Conservation (phyloP, 2,888 invertebrate genomes). For the Tromatobia lineatoria region DNA sequence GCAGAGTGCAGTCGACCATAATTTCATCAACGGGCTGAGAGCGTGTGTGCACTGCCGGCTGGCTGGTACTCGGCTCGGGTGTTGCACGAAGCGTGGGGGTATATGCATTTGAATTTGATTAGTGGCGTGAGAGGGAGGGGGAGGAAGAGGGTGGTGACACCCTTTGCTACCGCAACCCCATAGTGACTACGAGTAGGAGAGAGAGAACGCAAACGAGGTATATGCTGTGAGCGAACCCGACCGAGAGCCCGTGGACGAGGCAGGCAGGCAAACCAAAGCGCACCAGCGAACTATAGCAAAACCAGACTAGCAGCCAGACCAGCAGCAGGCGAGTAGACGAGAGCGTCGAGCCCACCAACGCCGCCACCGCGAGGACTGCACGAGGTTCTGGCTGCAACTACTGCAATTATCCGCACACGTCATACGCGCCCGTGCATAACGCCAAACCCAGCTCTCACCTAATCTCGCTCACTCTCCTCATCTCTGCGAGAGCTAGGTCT, state of each 20-base stretch:
- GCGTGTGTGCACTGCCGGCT: constrained; percentile 75
- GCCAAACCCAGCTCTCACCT: constrained; percentile 66
- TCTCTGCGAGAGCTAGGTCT: constrained; percentile 39
- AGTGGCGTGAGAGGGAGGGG: constrained; percentile 78
- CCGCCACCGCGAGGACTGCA: constrained; percentile 75
- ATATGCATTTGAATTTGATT: constrained; percentile 85
- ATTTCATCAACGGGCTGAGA: constrained; percentile 83
- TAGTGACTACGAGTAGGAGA: constrained; percentile 55
- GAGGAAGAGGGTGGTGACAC: constrained; percentile 80
- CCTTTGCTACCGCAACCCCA: constrained; percentile 84
- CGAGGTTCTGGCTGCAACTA: constrained; percentile 80
- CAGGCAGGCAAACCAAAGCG: constrained; percentile 50
- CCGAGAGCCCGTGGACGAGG: constrained; percentile 50
- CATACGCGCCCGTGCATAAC: constrained; percentile 81
- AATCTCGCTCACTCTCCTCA: constrained; percentile 44
- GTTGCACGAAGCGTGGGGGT: constrained; percentile 73
- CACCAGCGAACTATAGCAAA: constrained; percentile 41
- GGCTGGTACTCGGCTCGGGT: constrained; percentile 67
- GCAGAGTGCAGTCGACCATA: constrained; percentile 84
- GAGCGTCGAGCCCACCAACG: constrained; percentile 63
- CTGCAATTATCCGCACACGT: constrained; percentile 84
- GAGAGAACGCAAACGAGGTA: constrained; percentile 63
- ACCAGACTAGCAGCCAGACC: constrained; percentile 53
- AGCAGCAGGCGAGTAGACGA: constrained; percentile 48
- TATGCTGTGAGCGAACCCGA: constrained; percentile 14